A percentile compares a stretch with the other conserved stretches of the same genome.
phyloP scores from a whole-genome alignment of 64 coral and sea anemone genomes.

The Dendrophyllia cribrosa region DNA sequence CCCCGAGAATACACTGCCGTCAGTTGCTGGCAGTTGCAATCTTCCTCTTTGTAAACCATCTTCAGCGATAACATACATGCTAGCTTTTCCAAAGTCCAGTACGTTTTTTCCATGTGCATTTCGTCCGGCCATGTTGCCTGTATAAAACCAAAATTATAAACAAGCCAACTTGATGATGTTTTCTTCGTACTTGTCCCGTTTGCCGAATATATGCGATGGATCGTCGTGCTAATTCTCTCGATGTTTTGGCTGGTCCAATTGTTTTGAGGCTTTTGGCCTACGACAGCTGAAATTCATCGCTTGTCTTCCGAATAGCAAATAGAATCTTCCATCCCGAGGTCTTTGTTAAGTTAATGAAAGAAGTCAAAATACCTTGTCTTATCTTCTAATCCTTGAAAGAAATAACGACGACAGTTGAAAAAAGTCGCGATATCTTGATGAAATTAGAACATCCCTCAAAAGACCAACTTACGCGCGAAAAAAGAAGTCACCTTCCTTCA shows the following conservation, averaged over 20 bases:
- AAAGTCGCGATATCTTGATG: neutral
- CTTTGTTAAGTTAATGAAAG: constrained; percentile 36
- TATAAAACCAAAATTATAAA: neutral
- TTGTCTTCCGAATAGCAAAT: neutral
- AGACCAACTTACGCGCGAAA: neutral
- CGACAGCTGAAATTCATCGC: constrained; percentile 10
- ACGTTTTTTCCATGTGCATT: neutral
- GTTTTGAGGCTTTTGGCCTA: neutral
- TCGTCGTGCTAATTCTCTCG: neutral
- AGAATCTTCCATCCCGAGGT: neutral
- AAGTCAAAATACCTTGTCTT: neutral
- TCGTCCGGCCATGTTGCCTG: neutral
- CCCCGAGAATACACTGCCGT: neutral
- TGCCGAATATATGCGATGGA: too few relatives aligned
- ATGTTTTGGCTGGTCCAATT: neutral
- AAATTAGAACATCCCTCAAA: neutral
- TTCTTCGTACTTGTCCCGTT: neutral
- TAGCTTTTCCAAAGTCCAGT: constrained; percentile 27
- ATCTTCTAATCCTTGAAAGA: neutral
- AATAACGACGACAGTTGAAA: neutral
- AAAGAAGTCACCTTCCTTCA: neutral
- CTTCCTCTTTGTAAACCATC: neutral
- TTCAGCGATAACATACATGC: constrained; percentile 22
- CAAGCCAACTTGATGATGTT: neutral
- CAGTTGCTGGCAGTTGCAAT: neutral